These are phyloP conservation scores for Raja brachyura DNA, from an alignment of 2,113 vertebrate genomes.

Conservation along the genomic window DNA sequence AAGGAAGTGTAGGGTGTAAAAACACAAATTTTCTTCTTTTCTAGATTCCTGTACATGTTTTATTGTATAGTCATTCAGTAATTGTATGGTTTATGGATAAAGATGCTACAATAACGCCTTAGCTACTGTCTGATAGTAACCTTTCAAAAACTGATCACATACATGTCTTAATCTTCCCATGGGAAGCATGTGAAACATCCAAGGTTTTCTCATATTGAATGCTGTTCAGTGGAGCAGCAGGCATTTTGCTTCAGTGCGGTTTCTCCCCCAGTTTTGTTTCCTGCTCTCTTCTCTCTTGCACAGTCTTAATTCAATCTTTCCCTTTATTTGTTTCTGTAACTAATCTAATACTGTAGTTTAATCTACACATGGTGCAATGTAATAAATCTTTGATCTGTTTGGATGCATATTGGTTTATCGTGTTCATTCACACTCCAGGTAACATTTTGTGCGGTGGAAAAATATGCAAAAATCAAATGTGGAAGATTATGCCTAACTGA, in stretches of 20 bases:
- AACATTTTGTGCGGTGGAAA: neutral
- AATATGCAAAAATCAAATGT: neutral
- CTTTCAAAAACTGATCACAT: neutral
- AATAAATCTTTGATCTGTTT: neutral
- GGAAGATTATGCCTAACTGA: neutral
- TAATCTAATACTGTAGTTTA: neutral
- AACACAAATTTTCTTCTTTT: too few species aligned
- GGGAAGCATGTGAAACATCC: neutral
- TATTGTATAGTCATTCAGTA: neutral
- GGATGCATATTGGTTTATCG: neutral
- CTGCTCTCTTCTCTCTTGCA: neutral
- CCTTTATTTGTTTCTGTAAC: neutral
- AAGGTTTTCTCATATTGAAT: too few species aligned
- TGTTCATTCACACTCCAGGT: neutral
- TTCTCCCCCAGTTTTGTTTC: neutral
- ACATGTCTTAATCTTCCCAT: neutral
- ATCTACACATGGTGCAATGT: neutral
- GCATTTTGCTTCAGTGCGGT: too few species aligned
- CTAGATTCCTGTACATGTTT: neutral
- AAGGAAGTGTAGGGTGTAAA: too few species aligned
- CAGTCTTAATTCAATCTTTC: neutral
- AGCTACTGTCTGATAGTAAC: neutral
- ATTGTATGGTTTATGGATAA: neutral
- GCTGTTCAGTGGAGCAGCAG: too few species aligned
- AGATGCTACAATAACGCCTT: neutral